Base-by-base conservation (phyloP, 2,888 invertebrate species). In the Calliscelio sp. region DNA sequence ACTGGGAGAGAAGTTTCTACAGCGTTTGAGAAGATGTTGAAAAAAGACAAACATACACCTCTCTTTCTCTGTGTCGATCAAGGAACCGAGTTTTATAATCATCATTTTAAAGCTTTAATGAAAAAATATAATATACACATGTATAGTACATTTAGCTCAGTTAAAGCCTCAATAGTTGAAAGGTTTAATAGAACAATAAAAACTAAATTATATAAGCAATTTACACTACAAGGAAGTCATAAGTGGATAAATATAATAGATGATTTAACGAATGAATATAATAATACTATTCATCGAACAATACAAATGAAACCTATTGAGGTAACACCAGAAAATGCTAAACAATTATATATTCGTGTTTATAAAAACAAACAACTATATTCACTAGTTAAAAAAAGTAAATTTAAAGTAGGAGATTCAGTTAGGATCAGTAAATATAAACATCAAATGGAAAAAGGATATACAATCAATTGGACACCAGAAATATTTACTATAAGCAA, bases 301-400 rank as follows among this genome's bases (percentile, higher is more conserved):
- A 80, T 80, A 16, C 61, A 65, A 49, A 68, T 70, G 70, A 79
- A 75, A 55, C 78, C 83, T 5, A 77, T 41, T 16, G 65, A 75
- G 65, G 77, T 82, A 22, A 65, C 65, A 14, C 0, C 18, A 4
- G 16, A 46, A 53, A 75, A 84, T 49, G 55, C 53, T n/a, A 70
- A 73, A 22, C 32, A 74, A 44, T 49, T 74, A 1, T 24, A 55
- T 3, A n/a, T 59, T 22, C 11, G 24, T n/a, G 53, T 59, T 49
- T 57, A 71, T 32, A 28, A 51, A 7, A 11, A 10, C 18, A 16
- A 51, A 11, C 5, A 18, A 22, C 10, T 11, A 22, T 5, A 4
- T 5, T n/a, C 25, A 25, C 8, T 11, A 7, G 3, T 3, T 3
- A 53, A 53, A 24, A 32, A 46, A 51, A 14, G 8, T 5, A 66